Conservation (phyloP, 2,797 vertebrate genomes). For the Hypotaenidia okinawae region DNA sequence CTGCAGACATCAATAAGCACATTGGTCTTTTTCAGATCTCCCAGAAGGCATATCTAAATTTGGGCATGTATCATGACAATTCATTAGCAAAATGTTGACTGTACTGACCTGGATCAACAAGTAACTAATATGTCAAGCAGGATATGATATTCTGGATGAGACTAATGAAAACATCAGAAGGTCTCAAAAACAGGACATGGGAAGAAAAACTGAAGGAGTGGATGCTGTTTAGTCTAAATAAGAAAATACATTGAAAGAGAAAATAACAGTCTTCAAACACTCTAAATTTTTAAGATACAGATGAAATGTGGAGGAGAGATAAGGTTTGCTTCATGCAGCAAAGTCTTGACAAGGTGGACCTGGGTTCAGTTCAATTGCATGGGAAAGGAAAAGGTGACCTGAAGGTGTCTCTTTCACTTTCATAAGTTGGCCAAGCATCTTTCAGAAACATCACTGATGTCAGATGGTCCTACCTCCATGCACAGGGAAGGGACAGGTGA, state of each 20-base stretch:
- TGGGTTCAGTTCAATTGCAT: background rate
- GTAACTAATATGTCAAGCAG: background rate
- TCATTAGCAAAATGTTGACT: background rate
- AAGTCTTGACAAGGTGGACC: background rate
- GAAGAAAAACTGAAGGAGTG: background rate
- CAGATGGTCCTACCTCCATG: background rate
- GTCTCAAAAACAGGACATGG: background rate
- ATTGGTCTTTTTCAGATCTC: background rate
- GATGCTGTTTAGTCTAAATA: background rate
- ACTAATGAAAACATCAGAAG: background rate
- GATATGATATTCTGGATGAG: background rate
- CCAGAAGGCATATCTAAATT: background rate
- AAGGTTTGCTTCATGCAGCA: background rate
- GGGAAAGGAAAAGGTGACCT: background rate
- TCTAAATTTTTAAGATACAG: background rate
- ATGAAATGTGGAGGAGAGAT: background rate
- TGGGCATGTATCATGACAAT: rapidly evolving
- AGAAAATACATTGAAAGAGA: background rate
- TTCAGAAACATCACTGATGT: background rate
- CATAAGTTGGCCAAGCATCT: background rate
- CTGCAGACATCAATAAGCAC: background rate
- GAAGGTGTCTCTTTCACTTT: background rate
- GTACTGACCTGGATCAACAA: background rate
- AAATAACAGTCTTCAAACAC: background rate
- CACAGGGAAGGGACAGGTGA: background rate